A percentile compares a stretch with the other conserved stretches of the same genome.
Conservation (phyloP, 1,140 invertebrate species). For the Bombus haemorrhoidalis region DNA sequence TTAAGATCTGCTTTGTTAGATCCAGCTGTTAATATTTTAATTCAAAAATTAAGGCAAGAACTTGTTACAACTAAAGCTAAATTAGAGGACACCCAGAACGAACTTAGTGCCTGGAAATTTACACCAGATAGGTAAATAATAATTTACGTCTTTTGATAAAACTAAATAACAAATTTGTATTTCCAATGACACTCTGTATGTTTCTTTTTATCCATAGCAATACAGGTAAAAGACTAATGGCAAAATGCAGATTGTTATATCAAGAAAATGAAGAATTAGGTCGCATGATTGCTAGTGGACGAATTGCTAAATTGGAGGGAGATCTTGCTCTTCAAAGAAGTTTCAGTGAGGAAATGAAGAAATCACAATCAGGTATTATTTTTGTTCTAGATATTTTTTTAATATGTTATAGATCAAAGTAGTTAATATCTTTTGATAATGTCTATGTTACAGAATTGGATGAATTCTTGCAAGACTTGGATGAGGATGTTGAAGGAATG, state of each 20-base stretch:
- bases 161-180: constrained; percentile 10
- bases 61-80: constrained; percentile 94
- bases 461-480: constrained; percentile 96
- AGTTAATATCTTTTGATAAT: constrained; percentile 25
- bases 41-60: constrained; percentile 96
- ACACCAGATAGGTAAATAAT: constrained; percentile 93
- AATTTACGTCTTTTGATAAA: constrained; percentile 14
- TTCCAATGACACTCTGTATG: constrained; percentile 24
- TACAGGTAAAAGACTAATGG: constrained; percentile 98
- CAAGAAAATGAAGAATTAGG: constrained; percentile 99
- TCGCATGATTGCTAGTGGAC: constrained; percentile 96
- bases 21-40: constrained; percentile 97
- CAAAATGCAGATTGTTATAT: constrained; percentile 97
- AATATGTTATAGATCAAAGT: background rate
- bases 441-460: constrained; percentile 90
- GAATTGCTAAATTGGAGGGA: constrained; percentile 97
- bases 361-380: constrained; percentile 95
- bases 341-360: constrained; percentile 98
- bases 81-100: constrained; percentile 98
- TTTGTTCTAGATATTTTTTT: background rate
- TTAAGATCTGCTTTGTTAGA: constrained; percentile 94
- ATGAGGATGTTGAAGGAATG: constrained; percentile 99
- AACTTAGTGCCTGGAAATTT: constrained; percentile 99
- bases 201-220: constrained; percentile 84
- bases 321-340: constrained; percentile 97